phyloP scores from a whole-genome alignment of 1,140 invertebrate genomes.

The Hestina assimilis region DNA sequence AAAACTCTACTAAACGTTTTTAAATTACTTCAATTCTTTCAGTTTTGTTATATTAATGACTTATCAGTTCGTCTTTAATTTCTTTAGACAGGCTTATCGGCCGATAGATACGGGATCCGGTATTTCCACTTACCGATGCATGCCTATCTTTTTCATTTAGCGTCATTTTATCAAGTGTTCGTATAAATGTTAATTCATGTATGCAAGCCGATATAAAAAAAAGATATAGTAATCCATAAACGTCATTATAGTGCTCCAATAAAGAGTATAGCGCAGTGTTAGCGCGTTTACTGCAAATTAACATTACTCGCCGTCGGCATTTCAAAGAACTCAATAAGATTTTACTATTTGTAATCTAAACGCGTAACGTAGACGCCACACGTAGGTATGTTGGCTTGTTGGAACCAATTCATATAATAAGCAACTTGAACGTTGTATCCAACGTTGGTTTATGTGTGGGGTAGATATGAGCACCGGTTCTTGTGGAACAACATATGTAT shows the following conservation, averaged over 20 bases:
- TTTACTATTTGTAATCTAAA: conserved; percentile 18
- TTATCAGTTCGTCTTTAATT: conserved; percentile 17
- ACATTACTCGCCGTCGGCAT: conserved; percentile 26
- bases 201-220: conserved; percentile 19
- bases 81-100: conserved; percentile 22
- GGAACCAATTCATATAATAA: not conserved
- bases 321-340: conserved; percentile 28
- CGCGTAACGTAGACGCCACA: conserved; percentile 9
- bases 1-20: no score
- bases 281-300: conserved; percentile 30
- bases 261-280: conserved; percentile 16
- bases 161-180: conserved; percentile 11
- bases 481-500: conserved; percentile 17
- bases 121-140: conserved; percentile 19
- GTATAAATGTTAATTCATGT: conserved; percentile 26
- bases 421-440: not conserved
- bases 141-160: conserved; percentile 25
- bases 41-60: no score
- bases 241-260: conserved; percentile 16
- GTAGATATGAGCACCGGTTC: conserved; percentile 17
- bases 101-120: conserved; percentile 18
- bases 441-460: not conserved
- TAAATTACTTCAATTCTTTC: no score
- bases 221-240: conserved; percentile 20
- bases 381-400: not conserved